Percentiles rank a stretch among this genome's conserved stretches.
Conservation (phyloP, 2,797 vertebrate species). For the Benthosema pterotum region DNA sequence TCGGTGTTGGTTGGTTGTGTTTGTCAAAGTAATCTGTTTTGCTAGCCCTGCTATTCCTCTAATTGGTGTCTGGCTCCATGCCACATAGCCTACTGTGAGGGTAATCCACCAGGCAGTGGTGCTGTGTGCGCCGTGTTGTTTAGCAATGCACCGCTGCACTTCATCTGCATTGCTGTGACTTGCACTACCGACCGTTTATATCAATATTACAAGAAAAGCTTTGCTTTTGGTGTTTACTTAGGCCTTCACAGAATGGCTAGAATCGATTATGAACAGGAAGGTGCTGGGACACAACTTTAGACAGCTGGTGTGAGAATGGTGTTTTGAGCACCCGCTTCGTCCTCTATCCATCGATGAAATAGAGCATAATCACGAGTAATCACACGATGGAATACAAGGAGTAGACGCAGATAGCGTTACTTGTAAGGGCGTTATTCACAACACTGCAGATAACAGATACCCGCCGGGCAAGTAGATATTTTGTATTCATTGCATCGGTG, state of each 20-base stretch:
- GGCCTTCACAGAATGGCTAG: not conserved
- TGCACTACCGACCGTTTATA: not conserved
- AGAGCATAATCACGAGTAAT: too few relatives aligned
- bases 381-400: too few relatives aligned
- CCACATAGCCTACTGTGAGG: slow-evolving; percentile 15
- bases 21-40: slow-evolving; percentile 53
- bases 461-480: too few relatives aligned
- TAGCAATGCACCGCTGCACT: slow-evolving; percentile 3
- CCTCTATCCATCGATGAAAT: too few relatives aligned
- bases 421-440: too few relatives aligned
- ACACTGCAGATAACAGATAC: too few relatives aligned
- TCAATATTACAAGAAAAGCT: slow-evolving; percentile 2
- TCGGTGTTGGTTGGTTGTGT: slow-evolving; percentile 49
- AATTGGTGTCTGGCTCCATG: slow-evolving; percentile 21
- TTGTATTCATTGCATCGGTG: too few relatives aligned
- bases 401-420: too few relatives aligned
- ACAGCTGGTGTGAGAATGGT: too few relatives aligned
- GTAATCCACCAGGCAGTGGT: slow-evolving; percentile 13
- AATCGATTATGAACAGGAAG: too few relatives aligned
- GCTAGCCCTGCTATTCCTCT: slow-evolving; percentile 47
- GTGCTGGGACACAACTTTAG: too few relatives aligned
- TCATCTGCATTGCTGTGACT: slow-evolving; percentile 9
- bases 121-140: slow-evolving; percentile 7
- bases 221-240: slow-evolving; percentile 17
- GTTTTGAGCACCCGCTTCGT: too few relatives aligned